Base-by-base conservation (phyloP, 2,113 vertebrate genomes). In the Alouatta palliata region DNA sequence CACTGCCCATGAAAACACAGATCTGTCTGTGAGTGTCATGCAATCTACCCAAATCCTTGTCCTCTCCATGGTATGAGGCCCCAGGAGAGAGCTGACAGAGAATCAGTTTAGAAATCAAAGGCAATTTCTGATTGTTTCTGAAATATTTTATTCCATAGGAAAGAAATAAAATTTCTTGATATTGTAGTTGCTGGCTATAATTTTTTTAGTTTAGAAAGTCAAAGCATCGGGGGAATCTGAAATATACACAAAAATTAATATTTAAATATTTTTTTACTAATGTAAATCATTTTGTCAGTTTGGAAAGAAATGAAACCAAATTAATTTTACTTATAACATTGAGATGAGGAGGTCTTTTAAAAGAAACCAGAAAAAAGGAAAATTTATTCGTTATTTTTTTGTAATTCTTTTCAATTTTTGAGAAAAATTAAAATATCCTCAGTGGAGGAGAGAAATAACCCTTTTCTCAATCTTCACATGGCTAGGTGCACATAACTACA, bases 391-490 rank as follows among this genome's bases (percentile, higher is more conserved):
- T 84, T 77, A 19, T 76, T 79, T 97, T 92, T 95, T 90, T 68
- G n/a, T 83, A 47, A 6, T 85, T 73, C 49, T 76, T 91, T 91
- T 85, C 2, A 56, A 49, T n/a, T 92, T 93, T 80, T 61, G 27
- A 86, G 66, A 61, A 97, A 96, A 91, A 37, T 90, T 35, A 92
- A 95, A 87, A 93, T 43, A 43, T 49, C 20, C 47, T 85, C n/a
- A 45, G 32, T 81, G 16, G 14, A 17, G 6, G 0, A 68, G 16
- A 37, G 3, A 11, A 8, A 52, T 73, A 81, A 45, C 4, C 25
- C 77, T 56, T 56, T 58, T 47, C 54, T 52, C 14, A 12, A 1
- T 80, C 14, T 64, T 83, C 47, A 94, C 9, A 68, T 52, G 82
- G 25, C 37, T 66, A 49, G 13, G 45, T 79, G 75, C 19, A n/a